phyloP scores from a whole-genome alignment of 1,140 invertebrate species.

The Anthonomus grandis region DNA sequence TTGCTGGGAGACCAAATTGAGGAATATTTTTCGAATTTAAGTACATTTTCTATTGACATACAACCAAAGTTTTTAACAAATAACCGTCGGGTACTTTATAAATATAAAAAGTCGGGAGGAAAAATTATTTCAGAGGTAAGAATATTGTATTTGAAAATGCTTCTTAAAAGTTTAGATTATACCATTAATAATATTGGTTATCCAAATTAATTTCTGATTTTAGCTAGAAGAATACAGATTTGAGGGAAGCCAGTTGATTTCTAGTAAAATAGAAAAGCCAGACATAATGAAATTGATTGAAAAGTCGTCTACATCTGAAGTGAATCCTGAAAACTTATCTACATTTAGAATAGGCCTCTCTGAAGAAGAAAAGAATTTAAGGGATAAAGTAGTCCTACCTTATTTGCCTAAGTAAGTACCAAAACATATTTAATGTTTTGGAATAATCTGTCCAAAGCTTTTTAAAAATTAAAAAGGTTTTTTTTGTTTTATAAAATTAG shows the following conservation, averaged over 20 bases:
- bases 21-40: conserved; percentile 51
- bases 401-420: conserved; percentile 48
- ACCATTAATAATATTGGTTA: background rate
- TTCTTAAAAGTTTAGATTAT: background rate
- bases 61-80: conserved; percentile 40
- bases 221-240: conserved; percentile 50
- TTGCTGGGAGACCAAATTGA: conserved; percentile 46
- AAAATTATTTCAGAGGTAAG: conserved; percentile 49
- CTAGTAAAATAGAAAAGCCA: conserved; percentile 46
- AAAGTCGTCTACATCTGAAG: conserved; percentile 37
- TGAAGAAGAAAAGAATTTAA: conserved; percentile 54
- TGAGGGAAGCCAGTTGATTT: conserved; percentile 47
- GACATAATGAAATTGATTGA: conserved; percentile 47
- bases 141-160: conserved; percentile 4
- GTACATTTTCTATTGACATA: conserved; percentile 49
- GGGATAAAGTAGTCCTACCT: conserved; percentile 55
- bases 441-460: no score
- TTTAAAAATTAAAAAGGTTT: no score
- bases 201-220: background rate
- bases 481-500: no score
- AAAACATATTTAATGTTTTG: background rate
- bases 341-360: conserved; percentile 59
- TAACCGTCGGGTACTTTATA: conserved; percentile 48
- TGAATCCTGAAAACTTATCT: conserved; percentile 50
- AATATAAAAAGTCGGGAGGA: conserved; percentile 48